phyloP scores from a whole-genome alignment of 2,797 vertebrate genomes.

The Vireo griseus region DNA sequence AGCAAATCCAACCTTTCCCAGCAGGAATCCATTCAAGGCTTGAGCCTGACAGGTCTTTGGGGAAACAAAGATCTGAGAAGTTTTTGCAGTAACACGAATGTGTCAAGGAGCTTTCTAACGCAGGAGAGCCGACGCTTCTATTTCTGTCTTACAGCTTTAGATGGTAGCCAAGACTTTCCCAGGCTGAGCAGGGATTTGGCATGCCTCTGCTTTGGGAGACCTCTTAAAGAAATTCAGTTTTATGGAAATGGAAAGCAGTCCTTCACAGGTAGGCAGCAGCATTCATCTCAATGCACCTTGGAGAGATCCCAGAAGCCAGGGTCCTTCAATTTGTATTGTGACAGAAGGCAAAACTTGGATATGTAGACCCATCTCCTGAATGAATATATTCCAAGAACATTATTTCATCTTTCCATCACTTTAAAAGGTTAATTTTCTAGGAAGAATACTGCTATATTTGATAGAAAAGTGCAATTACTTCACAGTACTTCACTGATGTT shows the following conservation, averaged over 20 bases:
- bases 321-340: not conserved
- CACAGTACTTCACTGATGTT: not conserved
- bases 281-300: not conserved
- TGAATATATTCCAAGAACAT: not conserved
- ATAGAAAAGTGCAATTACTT: not conserved
- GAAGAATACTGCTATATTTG: not conserved
- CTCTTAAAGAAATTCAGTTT: not conserved
- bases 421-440: not conserved
- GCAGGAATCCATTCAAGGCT: not conserved
- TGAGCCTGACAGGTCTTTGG: not conserved
- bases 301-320: not conserved
- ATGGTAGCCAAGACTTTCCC: not conserved
- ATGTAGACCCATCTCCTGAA: not conserved
- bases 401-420: not conserved
- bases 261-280: not conserved
- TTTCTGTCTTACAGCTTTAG: not conserved
- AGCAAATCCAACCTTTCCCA: not conserved
- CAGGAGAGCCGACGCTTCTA: not conserved
- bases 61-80: constrained; percentile 12
- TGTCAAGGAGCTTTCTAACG: not conserved
- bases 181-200: not conserved
- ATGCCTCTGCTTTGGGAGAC: not conserved
- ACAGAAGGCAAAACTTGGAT: not conserved
- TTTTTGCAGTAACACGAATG: not conserved
- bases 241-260: not conserved